These are phyloP conservation scores for Gopherus flavomarginatus DNA, from an alignment of 2,113 vertebrate genomes.

Conservation along the genomic window DNA sequence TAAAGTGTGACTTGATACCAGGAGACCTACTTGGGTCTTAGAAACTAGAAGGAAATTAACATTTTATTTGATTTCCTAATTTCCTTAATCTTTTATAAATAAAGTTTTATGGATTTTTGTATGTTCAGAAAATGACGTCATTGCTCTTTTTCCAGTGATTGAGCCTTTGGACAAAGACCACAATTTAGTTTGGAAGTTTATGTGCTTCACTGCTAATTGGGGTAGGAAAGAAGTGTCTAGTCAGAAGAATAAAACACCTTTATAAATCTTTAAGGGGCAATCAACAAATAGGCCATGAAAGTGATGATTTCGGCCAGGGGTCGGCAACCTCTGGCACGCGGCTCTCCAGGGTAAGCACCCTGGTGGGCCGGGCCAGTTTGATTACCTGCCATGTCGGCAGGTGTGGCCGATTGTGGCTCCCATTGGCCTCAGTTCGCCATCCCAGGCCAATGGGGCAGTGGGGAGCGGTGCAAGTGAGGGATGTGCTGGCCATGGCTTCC, in stretches of 20 bases:
- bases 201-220: constrained; percentile 53
- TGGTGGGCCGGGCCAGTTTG: too few relatives aligned
- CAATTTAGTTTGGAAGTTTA: constrained; percentile 20
- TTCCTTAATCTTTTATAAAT: constrained; percentile 16
- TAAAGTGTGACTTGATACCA: constrained; percentile 27
- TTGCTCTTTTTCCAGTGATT: neutral
- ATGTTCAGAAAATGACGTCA: constrained; percentile 41
- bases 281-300: constrained; percentile 63
- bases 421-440: too few relatives aligned
- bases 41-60: constrained; percentile 28
- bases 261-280: constrained; percentile 64
- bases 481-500: too few relatives aligned
- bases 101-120: constrained; percentile 35
- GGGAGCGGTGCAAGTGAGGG: too few relatives aligned
- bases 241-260: constrained; percentile 62
- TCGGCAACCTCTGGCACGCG: too few relatives aligned
- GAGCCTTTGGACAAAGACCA: constrained; percentile 12
- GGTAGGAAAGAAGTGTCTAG: constrained; percentile 47
- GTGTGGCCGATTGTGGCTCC: too few relatives aligned
- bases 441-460: too few relatives aligned
- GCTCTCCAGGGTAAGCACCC: too few relatives aligned
- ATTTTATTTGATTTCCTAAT: constrained; percentile 31
- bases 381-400: too few relatives aligned
- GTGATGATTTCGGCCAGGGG: neutral
- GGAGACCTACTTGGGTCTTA: constrained; percentile 31